Percentiles rank a stretch among this genome's conserved stretches.
These are phyloP conservation scores for Numenius phaeopus DNA, from an alignment of 2,797 vertebrate species.

Conservation along the genomic window DNA sequence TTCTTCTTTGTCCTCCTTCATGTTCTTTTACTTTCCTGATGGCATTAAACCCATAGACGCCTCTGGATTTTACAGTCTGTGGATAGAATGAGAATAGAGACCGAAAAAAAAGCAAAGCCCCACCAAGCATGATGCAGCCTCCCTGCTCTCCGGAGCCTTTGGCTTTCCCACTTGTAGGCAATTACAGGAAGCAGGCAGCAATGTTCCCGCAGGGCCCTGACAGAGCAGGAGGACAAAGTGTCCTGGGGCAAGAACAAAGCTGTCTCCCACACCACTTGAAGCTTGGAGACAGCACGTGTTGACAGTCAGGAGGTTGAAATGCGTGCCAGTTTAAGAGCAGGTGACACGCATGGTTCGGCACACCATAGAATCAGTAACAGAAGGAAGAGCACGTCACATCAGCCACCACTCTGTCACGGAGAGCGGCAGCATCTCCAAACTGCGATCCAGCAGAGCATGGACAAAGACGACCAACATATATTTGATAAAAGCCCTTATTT, in stretches of 20 bases:
- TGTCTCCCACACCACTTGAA: background rate
- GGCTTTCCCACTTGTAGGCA: background rate
- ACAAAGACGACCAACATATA: background rate
- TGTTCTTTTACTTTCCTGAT: background rate
- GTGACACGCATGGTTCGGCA: background rate
- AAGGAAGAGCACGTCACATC: background rate
- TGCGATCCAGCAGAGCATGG: background rate
- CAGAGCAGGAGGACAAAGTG: background rate
- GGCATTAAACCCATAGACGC: background rate
- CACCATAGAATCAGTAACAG: background rate
- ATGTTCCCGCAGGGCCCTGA: rapidly evolving
- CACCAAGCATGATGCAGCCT: background rate
- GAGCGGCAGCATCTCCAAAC: background rate
- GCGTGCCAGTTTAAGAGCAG: background rate
- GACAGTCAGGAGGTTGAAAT: background rate
- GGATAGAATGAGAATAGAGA: background rate
- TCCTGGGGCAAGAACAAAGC: constrained; percentile 31
- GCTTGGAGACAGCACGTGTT: background rate
- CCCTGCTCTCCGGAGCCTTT: background rate
- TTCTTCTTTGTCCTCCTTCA: background rate
- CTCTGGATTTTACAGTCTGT: background rate
- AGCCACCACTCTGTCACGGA: background rate
- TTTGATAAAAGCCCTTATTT: background rate
- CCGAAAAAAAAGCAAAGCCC: background rate
- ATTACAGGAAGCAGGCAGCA: background rate